Conservation (phyloP, 2,113 vertebrate genomes). For the Myodes glareolus region DNA sequence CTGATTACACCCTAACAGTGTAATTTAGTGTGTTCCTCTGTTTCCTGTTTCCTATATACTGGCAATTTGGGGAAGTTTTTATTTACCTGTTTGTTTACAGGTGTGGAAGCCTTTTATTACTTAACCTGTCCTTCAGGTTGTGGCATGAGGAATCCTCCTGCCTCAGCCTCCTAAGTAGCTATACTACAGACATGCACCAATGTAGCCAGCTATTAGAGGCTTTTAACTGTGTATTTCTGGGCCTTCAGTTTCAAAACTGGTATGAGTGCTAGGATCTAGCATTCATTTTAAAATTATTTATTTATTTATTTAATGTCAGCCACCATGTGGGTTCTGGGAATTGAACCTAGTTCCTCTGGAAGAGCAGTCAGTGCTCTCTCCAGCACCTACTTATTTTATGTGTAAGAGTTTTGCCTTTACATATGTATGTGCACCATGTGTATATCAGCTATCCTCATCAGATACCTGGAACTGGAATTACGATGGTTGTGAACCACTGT, state of each 20-base stretch:
- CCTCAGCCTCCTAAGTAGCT: background rate
- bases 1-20: background rate
- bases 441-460: too few relatives aligned
- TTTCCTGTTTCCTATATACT: background rate
- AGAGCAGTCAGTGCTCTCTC: background rate
- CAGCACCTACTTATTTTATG: too few relatives aligned
- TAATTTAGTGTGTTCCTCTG: background rate
- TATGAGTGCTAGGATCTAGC: background rate
- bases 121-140: background rate
- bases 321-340: background rate
- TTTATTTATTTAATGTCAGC: background rate
- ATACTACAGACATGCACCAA: background rate
- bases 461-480: too few relatives aligned
- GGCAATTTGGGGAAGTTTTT: background rate
- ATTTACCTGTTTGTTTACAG: background rate
- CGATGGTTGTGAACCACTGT: too few relatives aligned
- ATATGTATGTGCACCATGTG: too few relatives aligned
- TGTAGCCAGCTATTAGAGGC: background rate
- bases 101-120: background rate
- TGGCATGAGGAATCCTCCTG: background rate
- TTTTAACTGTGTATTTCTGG: background rate
- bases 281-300: background rate
- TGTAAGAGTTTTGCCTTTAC: too few relatives aligned
- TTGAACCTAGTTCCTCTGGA: background rate
- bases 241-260: background rate